Percentiles rank a stretch among this genome's conserved stretches.
These are phyloP conservation scores for Allolobophora icterica DNA, from an alignment of 2,888 invertebrate genomes.

Conservation along the genomic window DNA sequence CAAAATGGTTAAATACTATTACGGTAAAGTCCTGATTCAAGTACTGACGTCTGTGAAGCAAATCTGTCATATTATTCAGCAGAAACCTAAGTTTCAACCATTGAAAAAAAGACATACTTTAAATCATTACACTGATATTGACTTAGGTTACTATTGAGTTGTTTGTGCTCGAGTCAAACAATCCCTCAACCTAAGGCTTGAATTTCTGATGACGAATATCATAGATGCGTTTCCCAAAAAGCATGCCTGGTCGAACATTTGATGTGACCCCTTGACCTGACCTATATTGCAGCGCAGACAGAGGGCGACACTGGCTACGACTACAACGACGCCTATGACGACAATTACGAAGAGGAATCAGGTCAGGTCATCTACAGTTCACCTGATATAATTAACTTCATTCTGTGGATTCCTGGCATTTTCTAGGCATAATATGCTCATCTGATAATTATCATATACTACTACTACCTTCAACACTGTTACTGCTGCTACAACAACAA, in stretches of 20 bases:
- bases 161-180: not conserved
- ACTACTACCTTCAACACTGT: not conserved
- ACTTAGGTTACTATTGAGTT: not conserved
- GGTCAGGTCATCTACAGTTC: slow-evolving; percentile 30
- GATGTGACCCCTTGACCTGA: slow-evolving; percentile 23
- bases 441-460: too few species aligned
- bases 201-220: not conserved
- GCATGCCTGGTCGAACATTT: not conserved
- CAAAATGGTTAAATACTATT: not conserved
- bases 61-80: too few species aligned
- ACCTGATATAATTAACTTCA: not conserved
- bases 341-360: slow-evolving; percentile 36
- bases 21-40: not conserved
- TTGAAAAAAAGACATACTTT: too few species aligned
- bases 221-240: not conserved
- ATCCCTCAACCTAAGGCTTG: not conserved
- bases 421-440: too few species aligned
- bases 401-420: too few species aligned
- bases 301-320: slow-evolving; percentile 36
- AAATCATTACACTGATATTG: too few species aligned
- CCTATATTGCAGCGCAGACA: slow-evolving; percentile 25
- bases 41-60: not conserved
- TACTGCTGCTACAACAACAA: not conserved
- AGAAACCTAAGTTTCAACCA: too few species aligned
- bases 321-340: slow-evolving; percentile 34